Conservation (phyloP, 2,888 invertebrate species). For the Macaria liturata region DNA sequence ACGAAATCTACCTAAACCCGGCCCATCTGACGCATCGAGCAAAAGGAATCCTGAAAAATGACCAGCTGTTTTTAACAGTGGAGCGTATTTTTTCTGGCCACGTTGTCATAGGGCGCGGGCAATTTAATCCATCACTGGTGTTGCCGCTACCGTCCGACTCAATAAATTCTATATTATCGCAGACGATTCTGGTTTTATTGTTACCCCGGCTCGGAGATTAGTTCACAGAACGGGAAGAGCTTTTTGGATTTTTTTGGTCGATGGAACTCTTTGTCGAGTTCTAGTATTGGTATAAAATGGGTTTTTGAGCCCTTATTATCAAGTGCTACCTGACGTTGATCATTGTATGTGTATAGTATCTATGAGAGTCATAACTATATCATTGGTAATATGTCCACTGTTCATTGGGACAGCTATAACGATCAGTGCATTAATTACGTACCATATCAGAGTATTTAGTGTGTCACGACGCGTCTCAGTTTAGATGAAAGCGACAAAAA, state of each 20-base stretch:
- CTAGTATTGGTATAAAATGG: no score
- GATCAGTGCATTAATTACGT: no score
- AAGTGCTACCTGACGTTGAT: no score
- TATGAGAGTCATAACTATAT: no score
- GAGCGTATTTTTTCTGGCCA: conserved; percentile 80
- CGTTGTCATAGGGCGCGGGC: conserved; percentile 83
- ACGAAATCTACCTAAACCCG: conserved; percentile 41
- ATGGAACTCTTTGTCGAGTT: no score
- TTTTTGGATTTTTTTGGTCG: conserved; percentile 8
- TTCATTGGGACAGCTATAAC: no score
- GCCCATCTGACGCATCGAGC: conserved; percentile 70
- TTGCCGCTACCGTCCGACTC: conserved; percentile 68
- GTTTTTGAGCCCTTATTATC: no score
- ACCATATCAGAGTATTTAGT: no score
- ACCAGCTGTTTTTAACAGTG: conserved; percentile 81
- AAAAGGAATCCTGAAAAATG: conserved; percentile 84
- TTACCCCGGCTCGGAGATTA: conserved; percentile 62
- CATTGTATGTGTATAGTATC: no score
- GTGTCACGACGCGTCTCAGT: no score
- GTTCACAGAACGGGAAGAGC: conserved; percentile 42
- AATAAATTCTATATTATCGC: conserved; percentile 80
- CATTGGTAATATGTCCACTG: no score
- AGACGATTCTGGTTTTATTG: conserved; percentile 77
- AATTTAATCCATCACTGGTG: conserved; percentile 83
- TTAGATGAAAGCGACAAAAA: no score